phyloP scores from a whole-genome alignment of 2,888 invertebrate species.

The Lamellibrachia satsuma region DNA sequence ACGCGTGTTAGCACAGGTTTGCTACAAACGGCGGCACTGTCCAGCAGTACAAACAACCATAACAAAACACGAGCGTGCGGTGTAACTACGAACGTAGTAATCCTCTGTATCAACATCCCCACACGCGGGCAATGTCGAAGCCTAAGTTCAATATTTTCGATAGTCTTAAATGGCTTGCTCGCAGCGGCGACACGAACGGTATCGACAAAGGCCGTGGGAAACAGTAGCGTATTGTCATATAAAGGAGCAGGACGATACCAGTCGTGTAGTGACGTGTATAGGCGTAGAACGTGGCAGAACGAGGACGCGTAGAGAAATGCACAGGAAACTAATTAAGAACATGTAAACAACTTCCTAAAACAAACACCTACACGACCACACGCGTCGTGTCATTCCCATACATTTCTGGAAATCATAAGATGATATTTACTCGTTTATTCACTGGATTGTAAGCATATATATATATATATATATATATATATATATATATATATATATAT shows the following conservation, averaged over 20 bases:
- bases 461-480: background rate
- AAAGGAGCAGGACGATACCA: background rate
- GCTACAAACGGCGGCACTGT: background rate
- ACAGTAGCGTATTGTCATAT: background rate
- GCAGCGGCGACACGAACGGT: background rate
- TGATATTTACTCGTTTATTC: background rate
- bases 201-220: background rate
- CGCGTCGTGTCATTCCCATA: background rate
- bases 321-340: background rate
- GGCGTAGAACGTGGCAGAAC: background rate
- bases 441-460: background rate
- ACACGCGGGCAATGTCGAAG: background rate
- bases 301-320: background rate
- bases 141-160: slow-evolving; percentile 17
- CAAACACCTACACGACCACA: background rate
- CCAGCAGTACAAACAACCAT: background rate
- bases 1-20: background rate
- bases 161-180: background rate
- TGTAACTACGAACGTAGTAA: background rate
- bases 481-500: too few species aligned
- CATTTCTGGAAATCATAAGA: background rate
- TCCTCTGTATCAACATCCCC: background rate
- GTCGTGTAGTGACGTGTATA: background rate
- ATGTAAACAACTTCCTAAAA: background rate
- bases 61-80: background rate